Percentiles rank a stretch among this genome's conserved stretches.
Conservation (phyloP, 2,113 vertebrate genomes). For the Datnioides undecimradiatus region DNA sequence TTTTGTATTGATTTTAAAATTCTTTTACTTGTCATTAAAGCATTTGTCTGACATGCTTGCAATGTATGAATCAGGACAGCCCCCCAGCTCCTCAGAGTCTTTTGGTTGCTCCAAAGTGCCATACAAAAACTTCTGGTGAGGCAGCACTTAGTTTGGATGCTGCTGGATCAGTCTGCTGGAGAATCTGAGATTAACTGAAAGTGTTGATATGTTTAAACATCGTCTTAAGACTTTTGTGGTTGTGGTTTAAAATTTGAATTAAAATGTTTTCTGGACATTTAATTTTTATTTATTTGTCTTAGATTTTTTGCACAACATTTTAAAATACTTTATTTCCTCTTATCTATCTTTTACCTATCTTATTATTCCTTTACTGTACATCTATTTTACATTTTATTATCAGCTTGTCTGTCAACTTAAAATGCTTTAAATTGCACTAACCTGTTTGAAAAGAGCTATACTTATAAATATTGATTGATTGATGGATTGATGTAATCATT, state of each 20-base stretch:
- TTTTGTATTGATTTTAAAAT: slow-evolving; percentile 31
- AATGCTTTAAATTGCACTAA: neutral
- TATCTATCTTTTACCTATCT: neutral
- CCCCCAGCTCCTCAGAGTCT: neutral
- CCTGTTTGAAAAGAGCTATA: neutral
- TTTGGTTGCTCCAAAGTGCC: slow-evolving; percentile 21
- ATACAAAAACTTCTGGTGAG: slow-evolving; percentile 10
- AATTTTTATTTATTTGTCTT: neutral
- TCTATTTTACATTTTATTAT: neutral
- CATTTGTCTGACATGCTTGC: neutral
- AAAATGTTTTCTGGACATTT: neutral
- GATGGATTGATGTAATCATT: neutral
- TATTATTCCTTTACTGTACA: no score
- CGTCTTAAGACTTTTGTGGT: neutral
- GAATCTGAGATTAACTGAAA: neutral
- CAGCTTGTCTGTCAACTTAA: neutral
- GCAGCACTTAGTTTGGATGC: neutral
- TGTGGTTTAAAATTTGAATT: no score
- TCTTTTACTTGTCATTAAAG: slow-evolving; percentile 18
- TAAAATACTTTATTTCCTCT: neutral
- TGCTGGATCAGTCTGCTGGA: neutral
- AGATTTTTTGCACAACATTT: neutral
- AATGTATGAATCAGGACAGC: neutral
- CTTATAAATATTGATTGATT: neutral
- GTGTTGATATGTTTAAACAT: neutral